Conservation (phyloP, 64 coral and sea anemone species). For the Porites australiensis region DNA sequence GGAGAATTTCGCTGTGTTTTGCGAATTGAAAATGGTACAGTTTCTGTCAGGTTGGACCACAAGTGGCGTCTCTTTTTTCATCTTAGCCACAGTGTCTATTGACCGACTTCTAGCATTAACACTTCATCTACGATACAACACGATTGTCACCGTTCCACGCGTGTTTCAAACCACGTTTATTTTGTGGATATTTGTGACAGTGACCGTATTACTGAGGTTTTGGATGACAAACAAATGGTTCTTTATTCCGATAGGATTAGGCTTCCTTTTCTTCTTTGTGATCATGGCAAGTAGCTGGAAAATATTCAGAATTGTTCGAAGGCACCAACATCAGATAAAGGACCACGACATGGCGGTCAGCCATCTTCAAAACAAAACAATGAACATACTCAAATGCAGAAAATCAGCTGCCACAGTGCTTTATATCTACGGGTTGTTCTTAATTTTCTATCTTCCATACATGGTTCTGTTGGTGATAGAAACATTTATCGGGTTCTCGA, state of each 20-base stretch:
- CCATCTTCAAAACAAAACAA: background rate
- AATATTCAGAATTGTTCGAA: constrained; percentile 45
- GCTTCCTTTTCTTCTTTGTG: background rate
- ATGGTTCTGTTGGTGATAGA: background rate
- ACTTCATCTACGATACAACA: constrained; percentile 56
- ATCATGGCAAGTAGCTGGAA: constrained; percentile 13
- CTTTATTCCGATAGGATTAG: background rate
- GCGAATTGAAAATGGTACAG: constrained; percentile 14
- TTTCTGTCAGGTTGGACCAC: constrained; percentile 40
- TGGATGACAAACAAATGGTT: background rate
- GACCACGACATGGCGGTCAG: background rate
- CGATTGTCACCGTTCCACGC: constrained; percentile 47
- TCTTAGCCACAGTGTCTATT: constrained; percentile 44
- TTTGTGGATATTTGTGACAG: constrained; percentile 49
- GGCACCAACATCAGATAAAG: constrained; percentile 10
- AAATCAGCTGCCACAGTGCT: constrained; percentile 75
- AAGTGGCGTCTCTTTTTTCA: constrained; percentile 39
- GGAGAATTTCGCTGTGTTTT: constrained; percentile 17
- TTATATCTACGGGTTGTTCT: constrained; percentile 66
- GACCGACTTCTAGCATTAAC: constrained; percentile 62
- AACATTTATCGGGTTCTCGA: constrained; percentile 46
- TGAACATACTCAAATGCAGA: constrained; percentile 60
- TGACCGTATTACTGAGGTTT: background rate
- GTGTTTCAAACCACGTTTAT: background rate
- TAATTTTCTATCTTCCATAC: constrained; percentile 71